A percentile compares a stretch with the other conserved stretches of the same genome.
Conservation (phyloP, 1,140 invertebrate species). For the Drosophila chauvacae region DNA sequence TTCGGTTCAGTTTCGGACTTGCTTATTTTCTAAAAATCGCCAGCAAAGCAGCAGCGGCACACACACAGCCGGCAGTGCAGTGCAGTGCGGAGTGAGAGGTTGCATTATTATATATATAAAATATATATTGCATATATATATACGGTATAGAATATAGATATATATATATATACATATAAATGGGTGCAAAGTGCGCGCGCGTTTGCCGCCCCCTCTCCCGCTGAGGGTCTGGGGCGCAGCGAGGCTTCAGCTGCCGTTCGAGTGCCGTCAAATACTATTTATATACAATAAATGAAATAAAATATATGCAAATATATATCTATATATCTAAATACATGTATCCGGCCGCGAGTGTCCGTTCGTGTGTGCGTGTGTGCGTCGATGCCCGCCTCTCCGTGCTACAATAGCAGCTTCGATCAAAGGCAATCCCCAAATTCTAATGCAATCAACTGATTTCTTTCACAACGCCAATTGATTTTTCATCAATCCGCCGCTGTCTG, state of each 20-base stretch:
- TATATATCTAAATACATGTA: conserved; percentile 42
- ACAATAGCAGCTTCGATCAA: conserved; percentile 49
- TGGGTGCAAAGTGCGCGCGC: conserved; percentile 73
- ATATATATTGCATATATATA: conserved; percentile 71
- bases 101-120: conserved; percentile 79
- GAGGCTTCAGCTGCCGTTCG: conserved; percentile 53
- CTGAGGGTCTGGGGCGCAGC: conserved; percentile 22
- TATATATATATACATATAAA: conserved; percentile 56
- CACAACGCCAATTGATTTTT: conserved; percentile 43
- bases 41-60: conserved; percentile 43
- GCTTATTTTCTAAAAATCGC: conserved; percentile 81
- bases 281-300: conserved; percentile 80
- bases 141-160: conserved; percentile 67
- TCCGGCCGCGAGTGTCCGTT: conserved; percentile 30
- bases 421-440: conserved; percentile 58
- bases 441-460: conserved; percentile 55
- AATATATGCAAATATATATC: conserved; percentile 55
- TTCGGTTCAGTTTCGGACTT: conserved; percentile 82
- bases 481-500: conserved; percentile 22
- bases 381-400: conserved; percentile 36
- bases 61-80: conserved; percentile 55
- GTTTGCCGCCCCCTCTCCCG: conserved; percentile 56
- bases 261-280: conserved; percentile 77
- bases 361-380: conserved; percentile 40
- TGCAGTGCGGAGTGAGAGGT: conserved; percentile 36